These are phyloP conservation scores for Ochotona princeps DNA, from an alignment of 2,113 vertebrate species.

Conservation along the genomic window DNA sequence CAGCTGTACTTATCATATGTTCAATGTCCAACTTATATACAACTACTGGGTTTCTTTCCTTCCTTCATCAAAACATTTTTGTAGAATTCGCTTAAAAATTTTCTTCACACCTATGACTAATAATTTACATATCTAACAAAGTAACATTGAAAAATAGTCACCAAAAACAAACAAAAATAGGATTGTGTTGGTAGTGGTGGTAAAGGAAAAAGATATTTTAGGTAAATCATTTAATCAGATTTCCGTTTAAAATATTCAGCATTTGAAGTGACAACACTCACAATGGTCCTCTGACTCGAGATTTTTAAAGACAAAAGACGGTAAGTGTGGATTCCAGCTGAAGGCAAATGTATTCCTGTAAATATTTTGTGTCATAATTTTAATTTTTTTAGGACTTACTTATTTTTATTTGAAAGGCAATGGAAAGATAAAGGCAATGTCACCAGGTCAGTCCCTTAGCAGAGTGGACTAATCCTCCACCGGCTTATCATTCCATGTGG, in stretches of 20 bases:
- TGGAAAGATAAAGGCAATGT: no score
- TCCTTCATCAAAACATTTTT: neutral
- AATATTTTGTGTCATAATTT: neutral
- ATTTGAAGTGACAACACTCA: neutral
- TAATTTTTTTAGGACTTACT: neutral
- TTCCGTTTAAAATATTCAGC: neutral
- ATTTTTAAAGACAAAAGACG: no score
- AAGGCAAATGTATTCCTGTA: neutral
- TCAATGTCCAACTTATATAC: neutral
- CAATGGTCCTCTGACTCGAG: no score
- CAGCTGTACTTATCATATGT: neutral
- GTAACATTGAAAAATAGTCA: no score
- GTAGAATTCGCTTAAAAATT: no score
- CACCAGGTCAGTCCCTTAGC: no score
- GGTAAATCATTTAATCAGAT: slow-evolving; percentile 16
- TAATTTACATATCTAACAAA: neutral
- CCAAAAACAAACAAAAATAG: neutral
- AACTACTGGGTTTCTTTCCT: neutral
- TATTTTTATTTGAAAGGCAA: no score
- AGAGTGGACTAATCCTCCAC: no score
- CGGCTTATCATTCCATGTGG: no score
- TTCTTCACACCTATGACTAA: neutral
- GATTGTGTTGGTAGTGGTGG: no score
- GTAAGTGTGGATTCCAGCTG: neutral
- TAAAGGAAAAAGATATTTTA: neutral